These are phyloP conservation scores for Apodemus speciosus DNA, from an alignment of 2,113 vertebrate genomes.

Conservation along the genomic window DNA sequence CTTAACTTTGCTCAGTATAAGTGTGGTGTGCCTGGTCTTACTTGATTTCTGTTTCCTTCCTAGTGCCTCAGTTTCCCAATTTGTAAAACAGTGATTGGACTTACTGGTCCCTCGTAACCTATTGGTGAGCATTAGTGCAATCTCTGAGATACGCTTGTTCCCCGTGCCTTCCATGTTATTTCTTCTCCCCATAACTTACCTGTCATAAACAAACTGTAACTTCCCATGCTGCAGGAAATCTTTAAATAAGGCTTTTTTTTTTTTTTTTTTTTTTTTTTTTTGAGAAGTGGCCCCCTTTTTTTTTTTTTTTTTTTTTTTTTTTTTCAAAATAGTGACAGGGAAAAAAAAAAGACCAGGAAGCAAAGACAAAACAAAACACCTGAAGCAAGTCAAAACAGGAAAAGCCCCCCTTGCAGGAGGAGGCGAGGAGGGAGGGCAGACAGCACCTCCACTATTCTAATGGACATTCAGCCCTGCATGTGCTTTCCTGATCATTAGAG, in stretches of 20 bases:
- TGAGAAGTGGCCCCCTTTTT: too few relatives aligned
- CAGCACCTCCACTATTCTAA: neutral
- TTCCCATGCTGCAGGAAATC: slow-evolving; percentile 66
- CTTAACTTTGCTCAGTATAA: neutral
- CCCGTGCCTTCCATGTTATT: neutral
- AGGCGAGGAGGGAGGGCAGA: slow-evolving; percentile 27
- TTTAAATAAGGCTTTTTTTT: slow-evolving; percentile 58
- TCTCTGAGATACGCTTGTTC: neutral
- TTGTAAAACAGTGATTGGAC: neutral
- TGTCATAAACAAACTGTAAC: slow-evolving; percentile 23
- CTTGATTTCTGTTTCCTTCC: neutral
- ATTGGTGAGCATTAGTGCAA: neutral
- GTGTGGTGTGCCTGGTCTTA: neutral
- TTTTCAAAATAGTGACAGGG: slow-evolving; percentile 56
- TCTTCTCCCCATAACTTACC: slow-evolving; percentile 32
- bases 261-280: neutral
- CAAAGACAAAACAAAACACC: neutral
- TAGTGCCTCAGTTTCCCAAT: neutral
- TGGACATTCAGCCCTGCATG: neutral
- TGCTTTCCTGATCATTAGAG: slow-evolving; percentile 69
- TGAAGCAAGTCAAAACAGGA: slow-evolving; percentile 70
- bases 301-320: neutral
- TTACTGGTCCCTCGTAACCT: neutral
- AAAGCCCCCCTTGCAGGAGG: slow-evolving; percentile 53
- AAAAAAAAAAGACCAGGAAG: slow-evolving; percentile 27